These are phyloP conservation scores for Tapera naevia DNA, from an alignment of 2,797 vertebrate species.

Conservation along the genomic window DNA sequence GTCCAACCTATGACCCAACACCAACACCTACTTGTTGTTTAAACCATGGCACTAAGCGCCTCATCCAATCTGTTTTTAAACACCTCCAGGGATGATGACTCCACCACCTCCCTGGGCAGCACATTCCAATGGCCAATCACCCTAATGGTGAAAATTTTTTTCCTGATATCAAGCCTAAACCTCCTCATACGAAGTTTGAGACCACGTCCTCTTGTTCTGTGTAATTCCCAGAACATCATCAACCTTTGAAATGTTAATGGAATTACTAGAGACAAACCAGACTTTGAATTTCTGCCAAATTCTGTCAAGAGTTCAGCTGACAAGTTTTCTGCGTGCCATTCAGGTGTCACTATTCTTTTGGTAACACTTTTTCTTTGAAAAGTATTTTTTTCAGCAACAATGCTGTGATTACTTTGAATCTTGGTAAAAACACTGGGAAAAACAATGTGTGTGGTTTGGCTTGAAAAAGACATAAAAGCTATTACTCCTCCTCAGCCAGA, in stretches of 20 bases:
- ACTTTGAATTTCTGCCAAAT: slow-evolving; percentile 30
- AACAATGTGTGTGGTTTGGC: neutral
- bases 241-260: slow-evolving; percentile 46
- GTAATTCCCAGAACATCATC: slow-evolving; percentile 24
- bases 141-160: no score
- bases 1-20: no score
- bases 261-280: slow-evolving; percentile 46
- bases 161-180: no score
- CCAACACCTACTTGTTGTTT: no score
- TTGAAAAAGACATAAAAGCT: slow-evolving; percentile 37
- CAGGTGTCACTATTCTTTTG: slow-evolving; percentile 19
- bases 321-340: neutral
- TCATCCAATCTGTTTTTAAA: no score
- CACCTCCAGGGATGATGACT: no score
- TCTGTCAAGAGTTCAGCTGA: slow-evolving; percentile 27
- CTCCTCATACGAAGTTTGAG: no score
- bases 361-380: neutral
- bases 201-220: no score
- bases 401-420: neutral
- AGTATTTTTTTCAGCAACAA: neutral
- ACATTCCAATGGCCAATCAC: no score
- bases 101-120: no score
- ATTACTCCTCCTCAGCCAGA: slow-evolving; percentile 10
- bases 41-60: no score
- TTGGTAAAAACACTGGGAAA: neutral